phyloP scores from a whole-genome alignment of 2,113 vertebrate species.

The Oryzias javanicus region DNA sequence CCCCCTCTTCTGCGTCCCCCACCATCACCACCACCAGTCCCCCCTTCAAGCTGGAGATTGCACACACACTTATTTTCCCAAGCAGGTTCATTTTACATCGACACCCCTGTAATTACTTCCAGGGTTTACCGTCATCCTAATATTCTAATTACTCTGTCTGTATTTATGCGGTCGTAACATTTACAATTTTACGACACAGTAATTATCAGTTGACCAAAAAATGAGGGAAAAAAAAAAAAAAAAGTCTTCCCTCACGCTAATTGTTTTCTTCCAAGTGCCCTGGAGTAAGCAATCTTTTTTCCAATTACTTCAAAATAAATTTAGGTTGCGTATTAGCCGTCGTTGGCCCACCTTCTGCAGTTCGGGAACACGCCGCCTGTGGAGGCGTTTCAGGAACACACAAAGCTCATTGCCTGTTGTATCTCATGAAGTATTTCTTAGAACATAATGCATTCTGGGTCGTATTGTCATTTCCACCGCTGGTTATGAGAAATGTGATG shows the following conservation, averaged over 20 bases:
- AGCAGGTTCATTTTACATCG: conserved; percentile 12
- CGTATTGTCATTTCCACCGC: conserved; percentile 38
- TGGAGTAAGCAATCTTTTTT: conserved; percentile 14
- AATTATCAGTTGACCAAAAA: conserved; percentile 52
- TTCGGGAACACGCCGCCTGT: conserved; percentile 25
- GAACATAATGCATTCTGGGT: conserved; percentile 26
- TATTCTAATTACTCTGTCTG: conserved; percentile 51
- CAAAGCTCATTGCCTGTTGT: conserved; percentile 19
- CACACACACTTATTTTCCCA: conserved; percentile 16
- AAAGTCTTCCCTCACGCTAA: conserved; percentile 19
- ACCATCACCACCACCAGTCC: conserved; percentile 4
- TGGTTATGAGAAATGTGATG: conserved; percentile 22
- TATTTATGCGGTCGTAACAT: conserved; percentile 54
- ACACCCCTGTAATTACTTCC: conserved; percentile 48
- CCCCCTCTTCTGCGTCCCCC: conserved; percentile 28
- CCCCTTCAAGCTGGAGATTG: conserved; percentile 29
- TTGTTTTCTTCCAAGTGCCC: conserved; percentile 20
- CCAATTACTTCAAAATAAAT: conserved; percentile 28
- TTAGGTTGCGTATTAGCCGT: background rate
- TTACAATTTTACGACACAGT: conserved; percentile 38
- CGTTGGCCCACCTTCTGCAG: background rate
- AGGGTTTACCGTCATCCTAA: conserved; percentile 52
- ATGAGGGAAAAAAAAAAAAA: conserved; percentile 27
- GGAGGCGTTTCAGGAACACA: conserved; percentile 28
- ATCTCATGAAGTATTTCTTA: conserved; percentile 31